phyloP scores from a whole-genome alignment of 2,888 invertebrate genomes.

The Diogma glabrata region DNA sequence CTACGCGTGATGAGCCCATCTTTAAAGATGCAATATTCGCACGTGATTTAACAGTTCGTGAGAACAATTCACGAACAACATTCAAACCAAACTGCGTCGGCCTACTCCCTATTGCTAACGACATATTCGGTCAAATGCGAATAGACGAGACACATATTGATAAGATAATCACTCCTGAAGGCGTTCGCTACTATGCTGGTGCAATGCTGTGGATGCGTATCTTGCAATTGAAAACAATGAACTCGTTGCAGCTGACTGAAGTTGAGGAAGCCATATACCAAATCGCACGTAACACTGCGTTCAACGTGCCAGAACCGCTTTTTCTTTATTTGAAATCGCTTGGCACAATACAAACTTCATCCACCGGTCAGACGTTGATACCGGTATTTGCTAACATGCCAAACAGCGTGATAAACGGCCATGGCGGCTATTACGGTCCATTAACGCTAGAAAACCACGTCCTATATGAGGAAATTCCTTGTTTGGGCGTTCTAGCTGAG shows the following conservation, averaged over 20 bases:
- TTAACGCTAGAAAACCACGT: not conserved
- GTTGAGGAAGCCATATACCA: too few relatives aligned
- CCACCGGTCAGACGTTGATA: not conserved
- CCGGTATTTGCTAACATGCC: not conserved
- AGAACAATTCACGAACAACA: not conserved
- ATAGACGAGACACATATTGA: not conserved
- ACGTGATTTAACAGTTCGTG: not conserved
- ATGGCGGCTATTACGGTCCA: not conserved
- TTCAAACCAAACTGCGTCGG: not conserved
- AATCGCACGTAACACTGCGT: too few relatives aligned
- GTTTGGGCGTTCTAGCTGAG: not conserved
- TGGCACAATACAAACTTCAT: not conserved
- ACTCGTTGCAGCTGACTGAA: too few relatives aligned
- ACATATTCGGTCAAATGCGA: not conserved
- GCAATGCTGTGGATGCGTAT: too few relatives aligned
- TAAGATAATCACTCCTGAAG: not conserved
- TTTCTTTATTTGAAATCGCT: not conserved
- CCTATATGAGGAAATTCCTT: not conserved
- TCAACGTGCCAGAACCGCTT: not conserved
- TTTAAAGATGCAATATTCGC: not conserved
- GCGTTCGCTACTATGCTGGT: too few relatives aligned
- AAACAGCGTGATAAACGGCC: not conserved
- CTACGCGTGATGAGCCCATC: not conserved
- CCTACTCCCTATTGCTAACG: not conserved
- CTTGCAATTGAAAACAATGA: too few relatives aligned